Base-by-base conservation (phyloP, 30 jellyfish, hydroid and myxozoan genomes). In the Hydra vulgaris region DNA sequence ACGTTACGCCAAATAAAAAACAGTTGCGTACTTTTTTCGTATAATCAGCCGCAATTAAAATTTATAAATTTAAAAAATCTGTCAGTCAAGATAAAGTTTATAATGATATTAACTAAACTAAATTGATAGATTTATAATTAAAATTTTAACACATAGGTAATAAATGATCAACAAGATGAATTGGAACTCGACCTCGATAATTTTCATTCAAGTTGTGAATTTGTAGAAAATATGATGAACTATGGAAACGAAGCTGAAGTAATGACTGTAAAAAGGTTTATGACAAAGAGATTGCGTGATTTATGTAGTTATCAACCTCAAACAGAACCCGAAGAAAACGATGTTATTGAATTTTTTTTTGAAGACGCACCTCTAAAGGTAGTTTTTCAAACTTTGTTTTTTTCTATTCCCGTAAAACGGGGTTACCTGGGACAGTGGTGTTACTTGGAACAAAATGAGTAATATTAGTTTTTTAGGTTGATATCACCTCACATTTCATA, bases 231-330 rank as follows among this genome's bases (percentile, higher is more conserved):
- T 53, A 83, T 92, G n/a, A 81, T 92, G 79, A 82, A 85, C n/a
- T 92, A 77, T 83, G 98, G 98, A 4, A 92, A 92, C 83, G 98
- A 92, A 92, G 98, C 98, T n/a, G 98, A 92, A 77, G 78, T 92
- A 80, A 92, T 92, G 96, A 83, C 77, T 66, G 95, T 85, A 15
- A 92, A 92, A 55, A 80, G 81, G 66, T 20, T 92, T 19, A 92
- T 92, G 96, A 83, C 72, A 73, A 80, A 76, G 23, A 82, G 98
- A 73, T 40, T 92, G 85, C 84, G 81, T 25, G 79, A 54, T 17
- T 84, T 92, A 22, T 26, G 77, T 56, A 93, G 86, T 76, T 76
- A 84, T 85, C 84, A 92, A 68, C 89, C 96, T 1, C 96, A 86
- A 74, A 77, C 89, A 27, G 98, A 86, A 40, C 98, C 98, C 23